Percentiles rank a stretch among this genome's conserved stretches.
These are phyloP conservation scores for Sphecodes monilicornis DNA, from an alignment of 2,888 invertebrate genomes.

Conservation along the genomic window DNA sequence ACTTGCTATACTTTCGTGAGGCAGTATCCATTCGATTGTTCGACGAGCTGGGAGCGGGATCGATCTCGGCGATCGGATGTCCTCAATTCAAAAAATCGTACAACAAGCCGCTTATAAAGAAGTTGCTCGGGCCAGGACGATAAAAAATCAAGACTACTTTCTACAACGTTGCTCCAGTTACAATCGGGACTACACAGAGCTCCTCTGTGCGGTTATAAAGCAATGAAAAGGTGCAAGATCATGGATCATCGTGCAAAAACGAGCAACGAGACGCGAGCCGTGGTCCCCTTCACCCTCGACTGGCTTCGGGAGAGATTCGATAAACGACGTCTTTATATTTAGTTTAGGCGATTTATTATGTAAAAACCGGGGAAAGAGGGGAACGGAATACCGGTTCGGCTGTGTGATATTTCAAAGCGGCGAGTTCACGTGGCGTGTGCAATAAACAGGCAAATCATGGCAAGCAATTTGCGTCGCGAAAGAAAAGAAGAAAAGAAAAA, in stretches of 20 bases:
- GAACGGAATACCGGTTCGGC: neutral
- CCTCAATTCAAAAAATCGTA: conserved; percentile 52
- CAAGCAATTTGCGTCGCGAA: conserved; percentile 6
- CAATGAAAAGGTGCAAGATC: conserved; percentile 55
- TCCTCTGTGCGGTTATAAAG: conserved; percentile 42
- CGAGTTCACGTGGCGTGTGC: conserved; percentile 1
- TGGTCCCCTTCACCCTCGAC: conserved; percentile 2
- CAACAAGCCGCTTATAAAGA: conserved; percentile 38
- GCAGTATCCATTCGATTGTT: neutral
- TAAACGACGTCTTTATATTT: neutral
- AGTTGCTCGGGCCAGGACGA: conserved; percentile 28
- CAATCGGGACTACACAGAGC: conserved; percentile 41
- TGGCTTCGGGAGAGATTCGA: conserved; percentile 1
- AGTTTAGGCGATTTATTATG: conserved; percentile 12
- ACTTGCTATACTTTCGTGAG: neutral
- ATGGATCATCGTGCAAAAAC: conserved; percentile 12
- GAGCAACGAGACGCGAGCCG: neutral
- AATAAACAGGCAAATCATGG: neutral
- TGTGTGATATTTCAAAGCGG: neutral
- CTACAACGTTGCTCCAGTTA: conserved; percentile 67
- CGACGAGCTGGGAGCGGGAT: conserved; percentile 1
- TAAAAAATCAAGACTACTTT: conserved; percentile 70
- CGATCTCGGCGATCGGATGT: conserved; percentile 48
- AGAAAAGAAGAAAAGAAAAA: neutral
- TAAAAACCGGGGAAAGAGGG: neutral